Evolutionary conservation across 2,797 vertebrate species (phyloP).

Genomic region (Myiotriccus ornatus): DNA sequence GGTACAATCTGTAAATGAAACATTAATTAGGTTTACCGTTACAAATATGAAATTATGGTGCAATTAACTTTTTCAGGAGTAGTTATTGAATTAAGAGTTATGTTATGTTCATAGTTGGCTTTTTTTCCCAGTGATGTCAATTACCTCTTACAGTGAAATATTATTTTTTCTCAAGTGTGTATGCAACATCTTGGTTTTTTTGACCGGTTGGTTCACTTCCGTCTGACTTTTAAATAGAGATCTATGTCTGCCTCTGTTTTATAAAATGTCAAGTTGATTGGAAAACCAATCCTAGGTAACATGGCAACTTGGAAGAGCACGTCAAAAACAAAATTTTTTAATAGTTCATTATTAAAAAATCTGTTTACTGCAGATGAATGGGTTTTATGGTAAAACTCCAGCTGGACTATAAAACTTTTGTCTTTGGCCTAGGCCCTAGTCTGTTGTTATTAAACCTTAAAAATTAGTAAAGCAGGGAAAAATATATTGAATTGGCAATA

Average conservation of each 20-base stretch:
- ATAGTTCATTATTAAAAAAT: neutral
- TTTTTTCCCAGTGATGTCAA: neutral
- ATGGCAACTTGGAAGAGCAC: neutral
- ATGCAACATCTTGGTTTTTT: neutral
- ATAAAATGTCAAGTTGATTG: neutral
- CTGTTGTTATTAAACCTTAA: neutral
- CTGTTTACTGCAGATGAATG: neutral
- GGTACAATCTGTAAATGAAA: neutral
- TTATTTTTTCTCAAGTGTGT: neutral
- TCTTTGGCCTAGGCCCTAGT: neutral
- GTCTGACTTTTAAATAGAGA: neutral
- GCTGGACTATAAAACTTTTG: neutral
- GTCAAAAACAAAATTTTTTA: neutral
- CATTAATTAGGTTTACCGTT: slow-evolving; percentile 20
- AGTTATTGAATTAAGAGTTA: neutral
- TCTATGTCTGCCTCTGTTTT: neutral
- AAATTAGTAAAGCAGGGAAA: neutral
- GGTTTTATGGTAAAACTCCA: slow-evolving; percentile 5
- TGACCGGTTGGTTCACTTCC: neutral
- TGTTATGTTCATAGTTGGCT: neutral
- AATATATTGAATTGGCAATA: neutral
- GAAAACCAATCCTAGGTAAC: neutral
- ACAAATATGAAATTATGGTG: neutral
- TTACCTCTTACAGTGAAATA: neutral
- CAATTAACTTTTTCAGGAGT: slow-evolving; percentile 4